Evolutionary conservation across 2,113 vertebrate species (phyloP).

Genomic region (Trachemys scripta): DNA sequence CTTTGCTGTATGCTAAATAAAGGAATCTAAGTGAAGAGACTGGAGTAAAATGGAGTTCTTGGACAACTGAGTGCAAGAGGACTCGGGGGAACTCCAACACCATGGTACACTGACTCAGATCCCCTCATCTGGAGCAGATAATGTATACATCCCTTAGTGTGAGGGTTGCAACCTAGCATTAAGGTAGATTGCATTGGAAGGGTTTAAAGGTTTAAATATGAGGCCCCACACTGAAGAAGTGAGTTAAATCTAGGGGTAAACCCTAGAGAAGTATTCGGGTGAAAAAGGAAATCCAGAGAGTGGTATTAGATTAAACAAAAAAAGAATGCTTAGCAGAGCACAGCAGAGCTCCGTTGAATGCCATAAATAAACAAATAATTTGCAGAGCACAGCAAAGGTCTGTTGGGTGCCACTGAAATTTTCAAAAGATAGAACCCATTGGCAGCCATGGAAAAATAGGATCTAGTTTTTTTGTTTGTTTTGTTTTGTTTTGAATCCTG

Average conservation of each 20-base stretch:
- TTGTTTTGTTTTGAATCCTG: not conserved
- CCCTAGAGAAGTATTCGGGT: too few species aligned
- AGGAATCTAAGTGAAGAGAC: not conserved
- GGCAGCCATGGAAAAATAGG: not conserved
- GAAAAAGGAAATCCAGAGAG: too few species aligned
- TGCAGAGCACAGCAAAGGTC: too few species aligned
- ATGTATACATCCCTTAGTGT: not conserved
- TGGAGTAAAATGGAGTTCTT: not conserved
- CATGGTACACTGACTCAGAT: too few species aligned
- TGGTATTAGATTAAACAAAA: too few species aligned
- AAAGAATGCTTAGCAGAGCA: too few species aligned
- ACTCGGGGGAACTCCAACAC: too few species aligned
- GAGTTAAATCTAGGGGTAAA: too few species aligned
- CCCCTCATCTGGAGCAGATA: too few species aligned
- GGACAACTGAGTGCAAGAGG: not conserved
- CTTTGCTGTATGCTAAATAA: not conserved
- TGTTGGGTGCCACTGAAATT: not conserved
- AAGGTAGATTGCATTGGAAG: not conserved
- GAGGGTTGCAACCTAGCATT: not conserved
- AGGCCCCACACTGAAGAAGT: not conserved
- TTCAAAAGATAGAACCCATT: not conserved
- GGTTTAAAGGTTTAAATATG: not conserved
- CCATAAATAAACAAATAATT: too few species aligned
- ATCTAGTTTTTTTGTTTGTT: not conserved
- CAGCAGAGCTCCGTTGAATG: too few species aligned